Evolutionary conservation across 2,797 vertebrate genomes (phyloP), one percentile per base, ranked within the genome.

Genomic region (Tokudaia muenninki): DNA sequence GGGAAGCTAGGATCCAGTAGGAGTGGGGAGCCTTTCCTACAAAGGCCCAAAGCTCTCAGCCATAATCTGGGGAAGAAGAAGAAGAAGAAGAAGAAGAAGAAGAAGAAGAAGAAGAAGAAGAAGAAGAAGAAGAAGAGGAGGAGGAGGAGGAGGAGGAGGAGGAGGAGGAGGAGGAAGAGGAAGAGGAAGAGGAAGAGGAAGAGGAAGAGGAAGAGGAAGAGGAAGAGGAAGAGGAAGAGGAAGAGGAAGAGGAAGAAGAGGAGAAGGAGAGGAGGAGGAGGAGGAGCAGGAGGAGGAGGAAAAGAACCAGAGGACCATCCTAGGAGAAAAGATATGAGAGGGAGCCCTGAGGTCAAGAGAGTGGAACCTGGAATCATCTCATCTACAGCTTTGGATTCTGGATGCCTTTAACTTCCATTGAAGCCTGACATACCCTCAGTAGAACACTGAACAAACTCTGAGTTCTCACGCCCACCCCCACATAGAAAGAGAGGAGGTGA

Each of bases 361-460:
- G 5, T 67, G 70, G 88, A 88, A n/a, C 55, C 57, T 6, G 21
- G 5, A 88, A 59, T 2, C 8, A 26, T 57, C 24, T 78, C 47
- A 65, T 22, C 24, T 44, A 61, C 72, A 61, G 17, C 34, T 52
- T 10, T 80, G 87, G 31, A 13, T 47, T 21, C 41, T 22, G 13
- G 26, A 67, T 67, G 67, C 86, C 55, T 29, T 26, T 55, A 63
- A 26, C 37, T 74, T 16, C 52, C 65, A 24, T 0, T 0, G 2
- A 70, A 67, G 31, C 11, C 77, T 59, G 16, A 67, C 34, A 47
- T 0, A 19, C 21, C 22, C 10, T 29, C n/a, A 2, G 0, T 10
- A 47, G 72, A 16, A 17, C 0, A 0, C 0, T 34, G 34, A 4
- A 13, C 21, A 1, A 8, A 47, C 21, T 16, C 16, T 12, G 0